Base-by-base conservation (phyloP, 2,888 invertebrate species). In the Dione juno region DNA sequence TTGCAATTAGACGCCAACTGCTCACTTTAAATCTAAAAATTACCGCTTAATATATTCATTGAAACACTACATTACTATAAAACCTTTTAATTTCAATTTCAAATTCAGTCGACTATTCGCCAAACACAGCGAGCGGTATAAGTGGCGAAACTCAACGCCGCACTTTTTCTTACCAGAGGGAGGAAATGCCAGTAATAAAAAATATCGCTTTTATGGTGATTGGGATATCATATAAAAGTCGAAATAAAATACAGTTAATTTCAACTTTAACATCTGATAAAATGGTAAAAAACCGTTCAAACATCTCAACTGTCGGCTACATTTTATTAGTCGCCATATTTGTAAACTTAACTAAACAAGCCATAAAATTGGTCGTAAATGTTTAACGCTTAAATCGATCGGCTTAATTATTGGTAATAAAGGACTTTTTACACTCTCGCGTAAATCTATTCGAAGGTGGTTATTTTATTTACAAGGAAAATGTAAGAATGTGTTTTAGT, bases 261-360 rank as follows among this genome's bases (percentile, higher is more conserved):
- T 50, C 66, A 68, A 66, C 68, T 59, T 8, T 14, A 21, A n/a
- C 50, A 40, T 52, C 67, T 64, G 48, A 50, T 59, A 52, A 19
- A 16, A 57, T 54, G 65, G 73, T 74, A 76, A 74, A 75, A 75
- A 73, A 67, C 64, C 28, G 69, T 65, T 48, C 35, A 67, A 54
- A 65, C 57, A 52, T 37, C 50, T 66, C 50, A 45, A 61, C 57
- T 66, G 66, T 53, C 65, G 72, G 37, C 67, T 54, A 65, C 66
- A 58, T 71, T 71, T 69, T 73, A 75, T 72, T 70, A 50, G 40
- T 3, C 48, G 63, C 76, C 74, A 75, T 77, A 74, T 77, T 72
- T 72, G 76, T 77, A 72, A 76, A 67, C 66, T 66, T 54, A 64
- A 40, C 61, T 68, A 69, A 61, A 66, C 68, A 69, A 52, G 52